Percentiles rank a stretch among this genome's conserved stretches.
Evolutionary conservation across 2,888 invertebrate genomes (phyloP).

Genomic region (Acanthosepion lycidas): DNA sequence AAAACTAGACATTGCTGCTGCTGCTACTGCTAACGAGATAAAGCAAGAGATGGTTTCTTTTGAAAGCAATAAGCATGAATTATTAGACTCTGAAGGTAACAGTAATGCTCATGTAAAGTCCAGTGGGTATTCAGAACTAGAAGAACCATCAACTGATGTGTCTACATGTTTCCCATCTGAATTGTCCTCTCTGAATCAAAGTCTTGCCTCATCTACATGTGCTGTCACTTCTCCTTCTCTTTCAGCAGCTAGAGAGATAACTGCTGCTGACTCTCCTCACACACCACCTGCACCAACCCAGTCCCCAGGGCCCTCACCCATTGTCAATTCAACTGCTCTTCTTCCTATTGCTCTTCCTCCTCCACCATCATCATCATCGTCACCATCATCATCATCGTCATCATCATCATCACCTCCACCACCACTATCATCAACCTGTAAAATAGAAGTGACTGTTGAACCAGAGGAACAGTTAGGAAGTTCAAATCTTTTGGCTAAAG

Average conservation of each 20-base stretch:
- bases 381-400: background rate
- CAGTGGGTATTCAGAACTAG: background rate
- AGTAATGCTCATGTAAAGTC: background rate
- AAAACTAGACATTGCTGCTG: slow-evolving; percentile 8
- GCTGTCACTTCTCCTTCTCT: slow-evolving; percentile 25
- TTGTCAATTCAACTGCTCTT: background rate
- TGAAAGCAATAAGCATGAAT: slow-evolving; percentile 45
- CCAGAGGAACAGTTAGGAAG: background rate
- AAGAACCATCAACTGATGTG: background rate
- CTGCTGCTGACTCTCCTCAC: slow-evolving; percentile 37
- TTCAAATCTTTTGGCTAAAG: background rate
- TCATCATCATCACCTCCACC: background rate
- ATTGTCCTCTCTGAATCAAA: slow-evolving; percentile 25
- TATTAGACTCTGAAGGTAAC: slow-evolving; percentile 37
- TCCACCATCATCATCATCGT: background rate
- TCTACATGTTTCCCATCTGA: background rate
- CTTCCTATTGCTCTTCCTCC: background rate
- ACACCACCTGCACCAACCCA: slow-evolving; percentile 39
- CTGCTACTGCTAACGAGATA: background rate
- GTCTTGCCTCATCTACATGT: slow-evolving; percentile 35
- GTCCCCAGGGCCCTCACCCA: background rate
- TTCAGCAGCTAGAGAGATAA: background rate
- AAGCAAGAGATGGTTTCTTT: slow-evolving; percentile 46
- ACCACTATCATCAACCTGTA: background rate
- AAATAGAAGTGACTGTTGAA: background rate